Evolutionary conservation across 2,888 invertebrate genomes (phyloP).

Genomic region (Eupithecia tripunctaria): DNA sequence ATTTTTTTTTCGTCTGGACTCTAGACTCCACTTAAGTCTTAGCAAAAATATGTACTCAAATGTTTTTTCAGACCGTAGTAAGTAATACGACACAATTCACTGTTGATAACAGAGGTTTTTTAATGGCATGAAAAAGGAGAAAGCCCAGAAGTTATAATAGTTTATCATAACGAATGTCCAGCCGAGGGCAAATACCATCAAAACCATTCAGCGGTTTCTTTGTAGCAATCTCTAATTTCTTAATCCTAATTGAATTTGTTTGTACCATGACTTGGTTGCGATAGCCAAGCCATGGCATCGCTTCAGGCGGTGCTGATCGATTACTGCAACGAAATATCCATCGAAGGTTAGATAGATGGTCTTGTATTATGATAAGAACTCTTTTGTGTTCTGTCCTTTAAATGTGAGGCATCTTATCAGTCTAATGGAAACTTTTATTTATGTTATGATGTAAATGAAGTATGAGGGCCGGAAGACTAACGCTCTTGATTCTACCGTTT

Average conservation of each 20-base stretch:
- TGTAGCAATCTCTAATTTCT: slow-evolving; percentile 76
- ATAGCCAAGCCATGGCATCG: slow-evolving; percentile 70
- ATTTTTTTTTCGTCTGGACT: not conserved
- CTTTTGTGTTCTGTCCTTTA: slow-evolving; percentile 62
- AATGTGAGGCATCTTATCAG: slow-evolving; percentile 55
- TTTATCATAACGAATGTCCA: slow-evolving; percentile 65
- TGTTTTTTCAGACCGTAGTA: not conserved
- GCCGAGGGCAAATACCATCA: slow-evolving; percentile 64
- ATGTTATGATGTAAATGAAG: slow-evolving; percentile 34
- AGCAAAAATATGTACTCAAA: not conserved
- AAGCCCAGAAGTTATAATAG: slow-evolving; percentile 47
- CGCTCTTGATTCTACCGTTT: slow-evolving; percentile 44
- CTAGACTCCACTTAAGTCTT: not conserved
- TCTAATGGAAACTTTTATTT: slow-evolving; percentile 41
- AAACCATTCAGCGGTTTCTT: slow-evolving; percentile 71
- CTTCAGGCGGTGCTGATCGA: slow-evolving; percentile 61
- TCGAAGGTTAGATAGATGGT: slow-evolving; percentile 66
- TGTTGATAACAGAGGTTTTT: not conserved
- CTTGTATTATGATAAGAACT: slow-evolving; percentile 61
- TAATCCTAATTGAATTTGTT: slow-evolving; percentile 84
- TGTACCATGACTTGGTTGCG: slow-evolving; percentile 67
- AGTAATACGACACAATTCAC: not conserved
- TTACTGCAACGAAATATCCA: slow-evolving; percentile 62
- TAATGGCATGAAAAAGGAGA: not conserved
- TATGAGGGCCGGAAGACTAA: slow-evolving; percentile 39